Percentiles rank a stretch among this genome's conserved stretches.
Conservation (phyloP, 2,888 invertebrate genomes). For the Agrilus mali region DNA sequence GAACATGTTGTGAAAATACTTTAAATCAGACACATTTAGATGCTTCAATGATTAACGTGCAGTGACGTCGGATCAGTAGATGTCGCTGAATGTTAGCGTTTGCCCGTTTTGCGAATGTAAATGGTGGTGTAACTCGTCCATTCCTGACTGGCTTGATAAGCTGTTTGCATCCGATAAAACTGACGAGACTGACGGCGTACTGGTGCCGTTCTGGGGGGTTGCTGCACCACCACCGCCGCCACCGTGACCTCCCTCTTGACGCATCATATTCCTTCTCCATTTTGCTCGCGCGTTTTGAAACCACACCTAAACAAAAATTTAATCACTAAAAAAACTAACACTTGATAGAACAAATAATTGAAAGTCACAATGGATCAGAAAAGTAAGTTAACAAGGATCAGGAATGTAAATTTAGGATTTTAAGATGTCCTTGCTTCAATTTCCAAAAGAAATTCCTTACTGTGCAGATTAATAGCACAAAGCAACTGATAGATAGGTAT, state of each 20-base stretch:
- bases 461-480: too few relatives aligned
- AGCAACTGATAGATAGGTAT: too few relatives aligned
- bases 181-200: conserved; percentile 27
- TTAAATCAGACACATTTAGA: too few relatives aligned
- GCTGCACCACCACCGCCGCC: conserved; percentile 21
- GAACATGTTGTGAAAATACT: too few relatives aligned
- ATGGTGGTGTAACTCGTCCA: conserved; percentile 43
- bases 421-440: too few relatives aligned
- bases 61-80: conserved; percentile 23
- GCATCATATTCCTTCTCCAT: conserved; percentile 88
- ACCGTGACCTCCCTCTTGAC: conserved; percentile 53
- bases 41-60: too few relatives aligned
- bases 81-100: conserved; percentile 31
- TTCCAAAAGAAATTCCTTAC: too few relatives aligned
- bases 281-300: conserved; percentile 99
- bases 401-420: too few relatives aligned
- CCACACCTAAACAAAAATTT: conserved; percentile 66
- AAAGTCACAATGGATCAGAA: too few relatives aligned
- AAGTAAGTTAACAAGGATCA: too few relatives aligned
- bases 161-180: conserved; percentile 37
- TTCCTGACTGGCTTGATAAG: conserved; percentile 36
- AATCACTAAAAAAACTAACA: not conserved
- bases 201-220: conserved; percentile 21
- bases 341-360: not conserved
- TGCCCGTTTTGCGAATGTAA: conserved; percentile 36